phyloP scores from a whole-genome alignment of 2,888 invertebrate species.

The Drosophila macrospina region DNA sequence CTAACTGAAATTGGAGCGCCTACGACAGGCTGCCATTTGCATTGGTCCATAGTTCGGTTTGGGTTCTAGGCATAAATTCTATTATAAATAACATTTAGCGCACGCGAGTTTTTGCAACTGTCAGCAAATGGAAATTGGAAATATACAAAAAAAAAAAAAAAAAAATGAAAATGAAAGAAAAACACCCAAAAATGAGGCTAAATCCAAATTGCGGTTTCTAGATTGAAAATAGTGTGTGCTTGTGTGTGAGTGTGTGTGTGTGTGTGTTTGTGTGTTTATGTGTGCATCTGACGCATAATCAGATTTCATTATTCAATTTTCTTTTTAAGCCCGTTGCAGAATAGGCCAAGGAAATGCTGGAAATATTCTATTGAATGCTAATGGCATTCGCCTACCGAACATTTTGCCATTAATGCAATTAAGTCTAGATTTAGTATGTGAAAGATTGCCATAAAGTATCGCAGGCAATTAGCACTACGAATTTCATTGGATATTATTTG shows the following conservation, averaged over 20 bases:
- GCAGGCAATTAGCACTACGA: too few relatives aligned
- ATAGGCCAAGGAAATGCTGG: slow-evolving; percentile 19
- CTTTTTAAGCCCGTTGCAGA: slow-evolving; percentile 26
- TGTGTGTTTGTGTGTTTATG: slow-evolving; percentile 10
- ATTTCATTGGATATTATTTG: too few relatives aligned
- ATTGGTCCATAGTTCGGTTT: slow-evolving; percentile 42
- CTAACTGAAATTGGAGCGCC: slow-evolving; percentile 53
- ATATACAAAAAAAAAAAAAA: slow-evolving; percentile 32
- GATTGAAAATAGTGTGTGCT: slow-evolving; percentile 56
- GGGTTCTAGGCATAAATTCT: slow-evolving; percentile 74
- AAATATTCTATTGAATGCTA: slow-evolving; percentile 39
- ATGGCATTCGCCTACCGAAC: slow-evolving; percentile 20
- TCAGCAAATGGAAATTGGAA: slow-evolving; percentile 74
- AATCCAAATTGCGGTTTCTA: slow-evolving; percentile 74
- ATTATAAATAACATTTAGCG: slow-evolving; percentile 77
- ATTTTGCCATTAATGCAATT: neutral
- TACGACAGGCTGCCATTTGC: slow-evolving; percentile 73
- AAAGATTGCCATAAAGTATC: neutral
- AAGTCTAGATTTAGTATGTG: neutral
- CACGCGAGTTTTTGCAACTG: slow-evolving; percentile 71
- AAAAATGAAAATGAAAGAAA: neutral
- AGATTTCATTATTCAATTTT: slow-evolving; percentile 72
- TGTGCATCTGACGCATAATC: slow-evolving; percentile 68
- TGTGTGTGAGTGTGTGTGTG: slow-evolving; percentile 8
- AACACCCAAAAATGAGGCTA: slow-evolving; percentile 6